These are phyloP conservation scores for Terrapene triunguis DNA, from an alignment of 2,113 vertebrate genomes.

Conservation along the genomic window DNA sequence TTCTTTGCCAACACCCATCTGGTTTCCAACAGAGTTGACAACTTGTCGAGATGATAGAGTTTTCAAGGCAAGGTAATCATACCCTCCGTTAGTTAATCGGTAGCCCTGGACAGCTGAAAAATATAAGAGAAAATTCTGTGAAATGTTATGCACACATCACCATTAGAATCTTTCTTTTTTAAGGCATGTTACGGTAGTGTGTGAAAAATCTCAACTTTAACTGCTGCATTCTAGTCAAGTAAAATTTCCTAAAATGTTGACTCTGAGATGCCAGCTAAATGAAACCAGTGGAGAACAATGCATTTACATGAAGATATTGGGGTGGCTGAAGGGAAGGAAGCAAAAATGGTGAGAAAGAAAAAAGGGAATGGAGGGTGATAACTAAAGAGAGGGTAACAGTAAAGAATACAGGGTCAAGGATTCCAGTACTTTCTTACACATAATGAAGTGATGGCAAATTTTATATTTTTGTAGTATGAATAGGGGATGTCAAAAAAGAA, in stretches of 20 bases:
- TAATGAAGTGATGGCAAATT: not conserved
- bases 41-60: slow-evolving; percentile 91
- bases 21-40: slow-evolving; percentile 93
- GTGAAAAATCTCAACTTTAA: not conserved
- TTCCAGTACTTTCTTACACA: not conserved
- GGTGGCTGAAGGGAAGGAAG: not conserved
- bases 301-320: not conserved
- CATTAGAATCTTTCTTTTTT: not conserved
- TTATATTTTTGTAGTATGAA: not conserved
- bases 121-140: slow-evolving; percentile 21
- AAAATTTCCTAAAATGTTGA: not conserved
- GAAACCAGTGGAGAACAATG: not conserved
- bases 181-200: not conserved
- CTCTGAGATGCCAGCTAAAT: not conserved
- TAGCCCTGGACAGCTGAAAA: slow-evolving; percentile 93
- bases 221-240: not conserved
- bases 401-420: not conserved
- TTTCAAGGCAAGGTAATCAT: slow-evolving; percentile 96
- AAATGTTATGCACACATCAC: not conserved
- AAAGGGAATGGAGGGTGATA: not conserved
- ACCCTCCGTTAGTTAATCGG: slow-evolving; percentile 92
- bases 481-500: not conserved
- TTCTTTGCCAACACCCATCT: slow-evolving; percentile 99
- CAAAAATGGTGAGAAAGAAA: not conserved
- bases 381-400: not conserved